phyloP scores from a whole-genome alignment of 1,140 invertebrate genomes.

The Lepidurus arcticus region DNA sequence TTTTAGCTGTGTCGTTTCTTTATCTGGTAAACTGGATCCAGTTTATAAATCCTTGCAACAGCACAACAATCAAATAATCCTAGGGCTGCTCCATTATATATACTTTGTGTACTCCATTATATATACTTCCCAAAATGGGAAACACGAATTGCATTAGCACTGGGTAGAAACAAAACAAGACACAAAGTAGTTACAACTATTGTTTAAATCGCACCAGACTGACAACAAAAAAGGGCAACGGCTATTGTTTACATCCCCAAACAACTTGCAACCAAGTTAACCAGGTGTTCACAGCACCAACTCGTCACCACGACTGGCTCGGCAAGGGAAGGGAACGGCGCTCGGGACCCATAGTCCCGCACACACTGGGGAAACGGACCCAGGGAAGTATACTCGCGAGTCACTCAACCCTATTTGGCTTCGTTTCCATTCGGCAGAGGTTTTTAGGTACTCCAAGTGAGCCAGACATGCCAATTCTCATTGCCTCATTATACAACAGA shows the following conservation, averaged over 20 bases:
- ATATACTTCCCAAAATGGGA: too few species aligned
- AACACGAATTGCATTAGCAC: too few species aligned
- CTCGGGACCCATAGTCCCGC: background rate
- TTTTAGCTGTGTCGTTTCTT: background rate
- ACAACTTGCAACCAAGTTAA: background rate
- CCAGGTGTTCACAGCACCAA: background rate
- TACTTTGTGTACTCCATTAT: too few species aligned
- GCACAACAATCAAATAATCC: too few species aligned
- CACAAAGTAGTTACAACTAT: background rate
- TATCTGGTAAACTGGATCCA: background rate
- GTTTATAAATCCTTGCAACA: too few species aligned
- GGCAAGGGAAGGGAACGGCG: background rate
- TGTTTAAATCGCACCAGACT: background rate
- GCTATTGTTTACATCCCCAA: background rate
- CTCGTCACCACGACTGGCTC: background rate
- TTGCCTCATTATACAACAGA: too few species aligned
- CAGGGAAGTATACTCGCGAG: background rate
- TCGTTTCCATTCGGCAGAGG: background rate
- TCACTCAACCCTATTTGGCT: background rate
- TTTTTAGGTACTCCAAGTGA: background rate
- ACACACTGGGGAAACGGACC: background rate
- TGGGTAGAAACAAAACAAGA: background rate
- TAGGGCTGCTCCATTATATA: too few species aligned
- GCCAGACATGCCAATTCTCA: background rate
- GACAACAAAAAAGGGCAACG: background rate